Evolutionary conservation across 2,113 vertebrate genomes (phyloP).

Genomic region (Neotragus moschatus): DNA sequence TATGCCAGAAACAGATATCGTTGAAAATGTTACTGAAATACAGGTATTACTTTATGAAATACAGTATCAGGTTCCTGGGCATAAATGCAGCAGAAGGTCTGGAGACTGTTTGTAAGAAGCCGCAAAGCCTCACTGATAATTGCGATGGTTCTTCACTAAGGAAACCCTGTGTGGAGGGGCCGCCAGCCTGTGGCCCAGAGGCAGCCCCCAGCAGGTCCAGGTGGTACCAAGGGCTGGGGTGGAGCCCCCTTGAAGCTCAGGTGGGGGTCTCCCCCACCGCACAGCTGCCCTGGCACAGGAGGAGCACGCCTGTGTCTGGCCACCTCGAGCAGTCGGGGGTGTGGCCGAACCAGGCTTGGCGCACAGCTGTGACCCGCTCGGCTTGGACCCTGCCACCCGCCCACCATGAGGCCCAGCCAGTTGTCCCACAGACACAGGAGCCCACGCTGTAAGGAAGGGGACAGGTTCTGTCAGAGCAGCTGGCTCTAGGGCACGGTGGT

Average conservation of each 20-base stretch:
- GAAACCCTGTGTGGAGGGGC: not conserved
- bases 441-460: not conserved
- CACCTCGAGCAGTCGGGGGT: not conserved
- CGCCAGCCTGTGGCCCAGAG: too few species aligned
- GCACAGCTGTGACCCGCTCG: not conserved
- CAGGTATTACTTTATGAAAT: not conserved
- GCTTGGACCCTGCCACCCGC: not conserved
- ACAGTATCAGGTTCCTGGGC: not conserved
- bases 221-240: fast-evolving
- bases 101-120: not conserved
- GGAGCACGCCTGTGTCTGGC: not conserved
- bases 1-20: not conserved
- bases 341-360: not conserved
- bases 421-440: not conserved
- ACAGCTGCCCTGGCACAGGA: not conserved
- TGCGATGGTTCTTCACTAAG: fast-evolving
- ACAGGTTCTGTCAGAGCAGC: not conserved
- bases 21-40: not conserved
- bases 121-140: not conserved
- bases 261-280: fast-evolving
- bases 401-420: not conserved
- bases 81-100: not conserved
- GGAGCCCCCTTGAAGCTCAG: not conserved
- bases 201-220: not conserved
- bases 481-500: not conserved